Percentiles rank a stretch among this genome's conserved stretches.
Conservation (phyloP, 1,140 invertebrate genomes). For the Sycobia sp. region DNA sequence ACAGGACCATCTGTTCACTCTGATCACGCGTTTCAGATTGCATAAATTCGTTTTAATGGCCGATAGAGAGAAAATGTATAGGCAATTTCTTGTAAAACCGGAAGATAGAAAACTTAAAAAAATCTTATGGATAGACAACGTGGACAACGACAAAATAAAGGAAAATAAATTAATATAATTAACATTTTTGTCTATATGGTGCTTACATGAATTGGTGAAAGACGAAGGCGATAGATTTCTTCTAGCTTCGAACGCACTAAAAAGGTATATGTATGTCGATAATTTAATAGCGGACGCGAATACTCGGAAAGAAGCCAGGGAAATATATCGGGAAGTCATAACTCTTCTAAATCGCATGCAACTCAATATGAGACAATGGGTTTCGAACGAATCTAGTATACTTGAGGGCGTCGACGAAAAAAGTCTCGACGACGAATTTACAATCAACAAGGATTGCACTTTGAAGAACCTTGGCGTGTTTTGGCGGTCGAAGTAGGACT, state of each 20-base stretch:
- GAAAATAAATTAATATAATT: conserved; percentile 1
- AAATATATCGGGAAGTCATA: conserved; percentile 9
- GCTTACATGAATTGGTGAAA: conserved; percentile 10
- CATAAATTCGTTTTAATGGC: conserved; percentile 13
- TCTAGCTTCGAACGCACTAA: neutral
- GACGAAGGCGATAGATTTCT: conserved; percentile 10
- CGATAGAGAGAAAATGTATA: conserved; percentile 20
- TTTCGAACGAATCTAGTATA: neutral
- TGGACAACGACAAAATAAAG: too few species aligned
- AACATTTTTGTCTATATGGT: conserved; percentile 10
- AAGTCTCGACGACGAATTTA: too few species aligned
- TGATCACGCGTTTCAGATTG: neutral
- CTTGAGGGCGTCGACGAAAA: neutral
- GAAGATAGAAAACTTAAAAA: conserved; percentile 8
- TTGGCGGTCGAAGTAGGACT: conserved; percentile 6
- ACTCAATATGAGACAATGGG: conserved; percentile 19
- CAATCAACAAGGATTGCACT: neutral
- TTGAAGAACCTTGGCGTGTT: conserved; percentile 13
- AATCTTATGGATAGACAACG: too few species aligned
- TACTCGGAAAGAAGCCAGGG: neutral
- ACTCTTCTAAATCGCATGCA: neutral
- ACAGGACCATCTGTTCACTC: neutral
- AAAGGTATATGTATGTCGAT: conserved; percentile 16
- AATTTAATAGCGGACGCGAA: conserved; percentile 8
- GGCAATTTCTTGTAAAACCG: conserved; percentile 8